Base-by-base conservation (phyloP, 2,113 vertebrate species). In the Lepisosteus osseus region DNA sequence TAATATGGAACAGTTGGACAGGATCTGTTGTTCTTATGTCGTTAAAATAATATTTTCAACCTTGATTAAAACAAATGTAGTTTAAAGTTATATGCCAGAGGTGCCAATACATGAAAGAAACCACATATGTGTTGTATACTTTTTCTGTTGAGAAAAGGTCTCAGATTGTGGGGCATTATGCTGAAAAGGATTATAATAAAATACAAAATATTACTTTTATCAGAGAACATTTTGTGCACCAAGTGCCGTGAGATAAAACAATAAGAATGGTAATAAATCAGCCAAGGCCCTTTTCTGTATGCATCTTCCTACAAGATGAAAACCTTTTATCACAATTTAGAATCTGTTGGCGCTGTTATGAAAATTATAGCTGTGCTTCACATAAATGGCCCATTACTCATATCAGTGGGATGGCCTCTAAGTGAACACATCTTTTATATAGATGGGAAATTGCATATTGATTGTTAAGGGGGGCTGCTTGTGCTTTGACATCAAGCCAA, bases 381-480 rank as follows among this genome's bases (percentile, higher is more conserved):
- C 72, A 81, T 74, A 69, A 84, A 81, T 74, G 76, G 57, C 66
- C 61, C 83, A 80, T 90, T 84, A 84, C 79, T 90, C 85, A 84
- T 71, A 82, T 81, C 79, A 61, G 3, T 71, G 56, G 81, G 81
- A 80, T 42, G 29, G 74, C 68, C 76, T 86, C 86, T 83, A 81
- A 88, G 78, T 78, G 72, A 75, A 75, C 78, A 79, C 80, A 86
- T 87, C 82, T 80, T 85, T 85, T 81, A 85, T 80, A 79, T 72
- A 70, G 72, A 77, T 67, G 81, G 86, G 81, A 85, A 88, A 88
- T 90, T 90, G 84, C 83, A 83, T 89, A 89, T 89, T 90, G 88
- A 91, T 90, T 89, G 75, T 83, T 80, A 78, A 77, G 57, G 56
- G 69, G 67, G 54, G 56, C 61, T 67, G 65, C 79, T 77, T 77